Evolutionary conservation across 2,113 vertebrate genomes (phyloP), one percentile per base, ranked within the genome.

Genomic region (Nettapus auritus): DNA sequence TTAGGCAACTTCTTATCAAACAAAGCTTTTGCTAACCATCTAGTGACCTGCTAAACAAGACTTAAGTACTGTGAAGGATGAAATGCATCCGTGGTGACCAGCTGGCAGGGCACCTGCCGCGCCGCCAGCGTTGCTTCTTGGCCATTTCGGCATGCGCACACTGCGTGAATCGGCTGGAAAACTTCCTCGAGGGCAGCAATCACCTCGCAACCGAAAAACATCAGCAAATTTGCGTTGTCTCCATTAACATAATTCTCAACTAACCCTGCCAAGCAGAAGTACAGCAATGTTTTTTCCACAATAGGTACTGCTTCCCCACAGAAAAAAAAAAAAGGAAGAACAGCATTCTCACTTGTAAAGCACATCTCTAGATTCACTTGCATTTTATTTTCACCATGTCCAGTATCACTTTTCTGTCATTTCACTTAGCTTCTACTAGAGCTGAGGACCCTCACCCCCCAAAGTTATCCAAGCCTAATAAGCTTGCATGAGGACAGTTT

Each of bases 151-250:
- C 0, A 7, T 14, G 6, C 40, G 4, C 1, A 0, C 63, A 16
- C 59, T 0, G 52, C n/a, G 62, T 0, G 13, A 46, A 73, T 8
- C 83, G 31, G 20, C 7, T 1, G n/a, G 64, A 14, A 73, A 67
- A 4, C 48, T 17, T 33, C 53, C 88, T 2, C 11, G 25, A 34
- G 77, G 57, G 15, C 29, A n/a, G 55, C 38, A 5, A 31, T 56
- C 8, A 6, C 4, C 8, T 40, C 12, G 1, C 57, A 4, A 1
- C 3, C 53, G 0, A 0, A 26, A 46, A 0, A 1, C 44, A 2
- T 2, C 6, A 1, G 7, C 1, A 4, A 2, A 3, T 3, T 1
- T 8, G 8, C 5, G 2, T 2, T 15, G 8, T 11, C 68, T 33
- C 19, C 26, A 0, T 12, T 19, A 13, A 5, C 0, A 7, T 8